Evolutionary conservation across 2,113 vertebrate species (phyloP).

Genomic region (Corydoras sp.): DNA sequence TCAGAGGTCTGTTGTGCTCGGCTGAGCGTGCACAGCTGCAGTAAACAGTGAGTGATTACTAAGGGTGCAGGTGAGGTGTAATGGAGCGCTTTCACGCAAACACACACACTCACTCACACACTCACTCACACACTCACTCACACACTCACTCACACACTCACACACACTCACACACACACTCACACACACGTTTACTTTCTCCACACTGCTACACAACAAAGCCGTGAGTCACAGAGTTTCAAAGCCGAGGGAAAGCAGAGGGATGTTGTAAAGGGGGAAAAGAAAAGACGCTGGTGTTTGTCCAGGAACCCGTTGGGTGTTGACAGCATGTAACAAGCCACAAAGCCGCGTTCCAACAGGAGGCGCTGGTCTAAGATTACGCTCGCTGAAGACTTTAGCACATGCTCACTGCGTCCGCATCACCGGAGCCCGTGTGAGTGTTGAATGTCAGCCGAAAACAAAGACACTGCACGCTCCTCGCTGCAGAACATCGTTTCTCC

Average conservation of each 20-base stretch:
- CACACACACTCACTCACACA: slow-evolving; percentile 3
- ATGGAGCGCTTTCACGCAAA: slow-evolving; percentile 24
- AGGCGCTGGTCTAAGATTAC: slow-evolving; percentile 40
- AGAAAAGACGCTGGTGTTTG: slow-evolving; percentile 7
- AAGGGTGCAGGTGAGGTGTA: slow-evolving; percentile 43
- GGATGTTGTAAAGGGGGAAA: slow-evolving; percentile 25
- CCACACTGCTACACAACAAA: slow-evolving; percentile 23
- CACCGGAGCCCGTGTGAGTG: not conserved
- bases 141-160: slow-evolving; percentile 1
- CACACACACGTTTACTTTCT: slow-evolving; percentile 11
- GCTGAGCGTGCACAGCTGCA: slow-evolving; percentile 32
- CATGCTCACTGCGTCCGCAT: slow-evolving; percentile 28
- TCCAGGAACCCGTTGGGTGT: slow-evolving; percentile 33
- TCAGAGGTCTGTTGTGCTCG: slow-evolving; percentile 37
- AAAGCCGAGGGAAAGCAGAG: slow-evolving; percentile 37
- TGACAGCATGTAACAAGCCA: slow-evolving; percentile 45
- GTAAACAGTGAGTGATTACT: slow-evolving; percentile 41
- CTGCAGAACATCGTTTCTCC: too few relatives aligned
- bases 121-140: slow-evolving; percentile 18
- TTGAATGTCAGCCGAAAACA: slow-evolving; percentile 24
- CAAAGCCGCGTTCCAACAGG: slow-evolving; percentile 37
- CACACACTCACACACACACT: slow-evolving; percentile 18
- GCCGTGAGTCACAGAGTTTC: slow-evolving; percentile 32
- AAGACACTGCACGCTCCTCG: slow-evolving; percentile 11
- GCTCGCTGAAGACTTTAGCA: slow-evolving; percentile 40